These are phyloP conservation scores for Chelonia mydas DNA, from an alignment of 2,797 vertebrate species.

Conservation along the genomic window DNA sequence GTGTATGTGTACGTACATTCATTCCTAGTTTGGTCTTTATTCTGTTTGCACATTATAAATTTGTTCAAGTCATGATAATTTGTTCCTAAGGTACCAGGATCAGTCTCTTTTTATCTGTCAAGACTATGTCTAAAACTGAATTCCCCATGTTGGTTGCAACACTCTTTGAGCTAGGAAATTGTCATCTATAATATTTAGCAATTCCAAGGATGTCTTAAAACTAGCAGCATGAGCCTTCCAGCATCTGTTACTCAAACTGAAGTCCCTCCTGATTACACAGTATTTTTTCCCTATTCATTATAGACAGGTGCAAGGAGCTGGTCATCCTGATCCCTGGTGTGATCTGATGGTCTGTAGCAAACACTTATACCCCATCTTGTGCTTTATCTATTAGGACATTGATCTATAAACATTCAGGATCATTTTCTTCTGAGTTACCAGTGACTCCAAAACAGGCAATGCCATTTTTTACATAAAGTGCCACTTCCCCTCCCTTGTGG, in stretches of 20 bases:
- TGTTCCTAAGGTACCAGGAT: neutral
- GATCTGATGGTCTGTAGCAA: neutral
- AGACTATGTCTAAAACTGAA: neutral
- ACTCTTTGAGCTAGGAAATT: neutral
- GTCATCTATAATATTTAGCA: neutral
- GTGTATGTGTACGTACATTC: neutral
- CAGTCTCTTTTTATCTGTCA: neutral
- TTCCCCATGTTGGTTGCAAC: neutral
- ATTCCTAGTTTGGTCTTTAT: neutral
- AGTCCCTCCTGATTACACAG: neutral
- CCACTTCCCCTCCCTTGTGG: neutral
- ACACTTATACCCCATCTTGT: neutral
- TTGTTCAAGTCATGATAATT: neutral
- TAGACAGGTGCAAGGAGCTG: neutral
- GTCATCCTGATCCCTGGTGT: neutral
- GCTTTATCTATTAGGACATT: neutral
- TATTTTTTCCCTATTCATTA: neutral
- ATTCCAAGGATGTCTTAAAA: neutral
- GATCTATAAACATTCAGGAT: neutral
- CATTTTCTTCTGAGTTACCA: neutral
- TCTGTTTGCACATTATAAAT: neutral
- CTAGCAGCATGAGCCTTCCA: neutral
- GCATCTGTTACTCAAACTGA: neutral
- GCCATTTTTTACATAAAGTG: neutral
- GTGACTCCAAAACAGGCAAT: neutral